A percentile compares a stretch with the other conserved stretches of the same genome.
Evolutionary conservation across 2,113 vertebrate species (phyloP).

Genomic region (Neotoma lepida): DNA sequence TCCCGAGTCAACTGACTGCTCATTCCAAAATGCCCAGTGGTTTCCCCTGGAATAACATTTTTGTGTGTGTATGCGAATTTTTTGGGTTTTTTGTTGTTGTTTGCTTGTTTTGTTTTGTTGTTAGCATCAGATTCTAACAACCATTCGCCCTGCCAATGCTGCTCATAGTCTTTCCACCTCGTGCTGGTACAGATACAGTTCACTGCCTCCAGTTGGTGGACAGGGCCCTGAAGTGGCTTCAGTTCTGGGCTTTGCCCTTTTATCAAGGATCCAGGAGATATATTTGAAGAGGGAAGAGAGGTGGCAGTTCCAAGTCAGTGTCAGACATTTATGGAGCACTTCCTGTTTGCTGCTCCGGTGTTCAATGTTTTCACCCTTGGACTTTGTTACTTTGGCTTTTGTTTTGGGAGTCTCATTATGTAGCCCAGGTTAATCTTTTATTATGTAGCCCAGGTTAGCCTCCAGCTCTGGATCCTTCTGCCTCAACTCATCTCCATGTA

Average conservation of each 20-base stretch:
- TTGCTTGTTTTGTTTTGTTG: background rate
- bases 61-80: background rate
- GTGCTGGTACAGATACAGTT: background rate
- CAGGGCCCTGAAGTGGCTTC: background rate
- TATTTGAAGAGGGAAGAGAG: background rate
- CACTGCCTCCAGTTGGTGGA: background rate
- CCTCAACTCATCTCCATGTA: background rate
- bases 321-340: background rate
- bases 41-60: background rate
- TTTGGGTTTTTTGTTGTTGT: background rate
- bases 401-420: background rate
- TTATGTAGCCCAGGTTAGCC: background rate
- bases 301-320: background rate
- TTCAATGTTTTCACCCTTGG: background rate
- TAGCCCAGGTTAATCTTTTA: background rate
- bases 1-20: background rate
- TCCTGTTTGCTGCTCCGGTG: background rate
- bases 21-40: background rate
- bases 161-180: background rate
- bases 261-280: background rate
- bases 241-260: slow-evolving; percentile 21
- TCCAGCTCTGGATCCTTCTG: background rate
- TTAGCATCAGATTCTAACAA: background rate
- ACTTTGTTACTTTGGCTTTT: background rate
- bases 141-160: background rate